Base-by-base conservation (phyloP, 23 tunicate species). In the Diplosoma virens region DNA sequence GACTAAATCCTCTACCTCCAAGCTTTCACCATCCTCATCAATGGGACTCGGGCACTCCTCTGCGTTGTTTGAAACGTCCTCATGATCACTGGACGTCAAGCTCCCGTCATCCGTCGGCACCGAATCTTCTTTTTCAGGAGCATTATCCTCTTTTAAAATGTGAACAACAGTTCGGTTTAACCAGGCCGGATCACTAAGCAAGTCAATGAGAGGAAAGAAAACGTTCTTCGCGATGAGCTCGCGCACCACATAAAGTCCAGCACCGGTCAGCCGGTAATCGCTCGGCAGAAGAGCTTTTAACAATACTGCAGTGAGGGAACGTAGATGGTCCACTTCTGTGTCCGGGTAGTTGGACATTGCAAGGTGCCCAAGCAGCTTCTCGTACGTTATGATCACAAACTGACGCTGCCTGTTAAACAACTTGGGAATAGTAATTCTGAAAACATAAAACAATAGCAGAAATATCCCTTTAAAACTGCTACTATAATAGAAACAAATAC, bases 171-270 rank as follows among this genome's bases (percentile, higher is more conserved):
- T 47, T 24, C 32, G 32, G 32, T 72, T 55, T 25, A 90, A 80
- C 90, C 87, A 92, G 21, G 32, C 9, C 7, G 97, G 97, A 24
- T 86, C 76, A 32, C 80, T 64, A 1, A 85, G 14, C 70, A 85
- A 67, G 59, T 85, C 83, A 31, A 92, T 63, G 31, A 85, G 32
- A 4, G 83, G 52, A 23, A 67, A 32, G 24, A 92, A 66, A 24
- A 82, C 87, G 35, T 92, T 92, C 31, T 70, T 68, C 7, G 90
- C 65, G 35, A 92, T 92, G 16, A 92, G 76, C 74, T 92, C 97
- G 17, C 97, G 67, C 3, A 92, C 92, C 23, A 92, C 35, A 78
- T 85, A 92, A 23, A 85, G 21, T 16, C 84, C 48, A 5, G 92
- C 68, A 3, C 92, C 97, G 1, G 84, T 52, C 0, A 92, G 78